phyloP scores from a whole-genome alignment of 2,888 invertebrate genomes.

The Agapostemon virescens region DNA sequence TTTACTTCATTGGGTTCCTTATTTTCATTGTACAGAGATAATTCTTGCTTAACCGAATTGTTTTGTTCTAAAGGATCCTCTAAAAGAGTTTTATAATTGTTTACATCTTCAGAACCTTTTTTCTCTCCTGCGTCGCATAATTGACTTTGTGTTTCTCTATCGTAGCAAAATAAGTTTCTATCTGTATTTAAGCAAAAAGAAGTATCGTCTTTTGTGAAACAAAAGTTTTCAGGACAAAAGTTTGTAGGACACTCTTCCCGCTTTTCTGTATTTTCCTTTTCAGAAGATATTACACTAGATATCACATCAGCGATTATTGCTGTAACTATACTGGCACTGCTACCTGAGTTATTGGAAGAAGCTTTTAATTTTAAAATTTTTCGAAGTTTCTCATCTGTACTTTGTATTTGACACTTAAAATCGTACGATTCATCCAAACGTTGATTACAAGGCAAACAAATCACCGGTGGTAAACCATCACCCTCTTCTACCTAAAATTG shows the following conservation, averaged over 20 bases:
- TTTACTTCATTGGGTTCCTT: conserved; percentile 1
- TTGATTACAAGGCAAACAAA: conserved; percentile 72
- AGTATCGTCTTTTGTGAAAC: conserved; percentile 37
- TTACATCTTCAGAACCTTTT: conserved; percentile 15
- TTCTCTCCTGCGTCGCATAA: conserved; percentile 18
- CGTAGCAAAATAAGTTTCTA: conserved; percentile 39
- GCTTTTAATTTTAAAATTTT: conserved; percentile 59
- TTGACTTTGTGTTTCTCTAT: conserved; percentile 39
- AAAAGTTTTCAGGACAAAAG: conserved; percentile 39
- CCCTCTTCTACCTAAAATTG: conserved; percentile 71
- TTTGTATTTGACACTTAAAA: conserved; percentile 75
- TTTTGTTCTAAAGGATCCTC: conserved; percentile 21
- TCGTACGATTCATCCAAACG: conserved; percentile 72
- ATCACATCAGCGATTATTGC: conserved; percentile 55
- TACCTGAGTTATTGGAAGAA: conserved; percentile 18
- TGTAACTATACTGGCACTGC: conserved; percentile 46
- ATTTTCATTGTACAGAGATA: conserved; percentile 1
- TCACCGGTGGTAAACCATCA: conserved; percentile 73
- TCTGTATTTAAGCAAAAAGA: conserved; percentile 38
- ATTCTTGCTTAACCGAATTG: conserved; percentile 31
- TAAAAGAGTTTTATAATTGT: conserved; percentile 39
- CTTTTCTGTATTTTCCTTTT: conserved; percentile 37
- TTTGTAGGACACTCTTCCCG: conserved; percentile 30
- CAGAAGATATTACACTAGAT: conserved; percentile 50
- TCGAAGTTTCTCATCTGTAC: conserved; percentile 72